phyloP scores from a whole-genome alignment of 2,113 vertebrate genomes.

The Gambusia holbrooki region DNA sequence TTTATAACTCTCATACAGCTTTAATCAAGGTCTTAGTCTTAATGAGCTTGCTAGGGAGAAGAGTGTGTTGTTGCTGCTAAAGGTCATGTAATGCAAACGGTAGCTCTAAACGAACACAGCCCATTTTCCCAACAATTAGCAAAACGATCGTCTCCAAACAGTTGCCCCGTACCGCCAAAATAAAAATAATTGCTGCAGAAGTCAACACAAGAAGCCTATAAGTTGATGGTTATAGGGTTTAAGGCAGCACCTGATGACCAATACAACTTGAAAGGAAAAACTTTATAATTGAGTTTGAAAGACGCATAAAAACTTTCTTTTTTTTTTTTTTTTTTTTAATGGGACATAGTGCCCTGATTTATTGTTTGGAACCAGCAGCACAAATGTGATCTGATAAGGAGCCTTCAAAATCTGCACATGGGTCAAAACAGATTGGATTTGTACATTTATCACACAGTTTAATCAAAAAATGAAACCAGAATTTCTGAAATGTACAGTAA shows the following conservation, averaged over 20 bases:
- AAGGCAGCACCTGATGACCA: too few relatives aligned
- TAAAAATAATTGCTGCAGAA: background rate
- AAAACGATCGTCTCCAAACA: background rate
- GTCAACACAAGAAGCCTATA: background rate
- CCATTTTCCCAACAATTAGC: background rate
- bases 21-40: slow-evolving; percentile 3
- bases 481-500: too few relatives aligned
- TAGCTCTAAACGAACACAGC: background rate
- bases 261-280: background rate
- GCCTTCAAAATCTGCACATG: too few relatives aligned
- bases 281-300: background rate
- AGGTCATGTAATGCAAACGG: slow-evolving; percentile 10
- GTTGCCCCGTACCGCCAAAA: background rate
- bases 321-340: too few relatives aligned
- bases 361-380: too few relatives aligned
- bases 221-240: background rate
- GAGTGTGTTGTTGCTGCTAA: background rate
- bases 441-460: too few relatives aligned
- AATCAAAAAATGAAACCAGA: too few relatives aligned
- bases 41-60: background rate
- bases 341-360: too few relatives aligned
- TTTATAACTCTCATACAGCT: background rate
- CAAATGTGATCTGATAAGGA: too few relatives aligned
- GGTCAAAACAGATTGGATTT: too few relatives aligned
- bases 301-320: background rate